These are phyloP conservation scores for Zootoca vivipara DNA, from an alignment of 2,113 vertebrate species.

Conservation along the genomic window DNA sequence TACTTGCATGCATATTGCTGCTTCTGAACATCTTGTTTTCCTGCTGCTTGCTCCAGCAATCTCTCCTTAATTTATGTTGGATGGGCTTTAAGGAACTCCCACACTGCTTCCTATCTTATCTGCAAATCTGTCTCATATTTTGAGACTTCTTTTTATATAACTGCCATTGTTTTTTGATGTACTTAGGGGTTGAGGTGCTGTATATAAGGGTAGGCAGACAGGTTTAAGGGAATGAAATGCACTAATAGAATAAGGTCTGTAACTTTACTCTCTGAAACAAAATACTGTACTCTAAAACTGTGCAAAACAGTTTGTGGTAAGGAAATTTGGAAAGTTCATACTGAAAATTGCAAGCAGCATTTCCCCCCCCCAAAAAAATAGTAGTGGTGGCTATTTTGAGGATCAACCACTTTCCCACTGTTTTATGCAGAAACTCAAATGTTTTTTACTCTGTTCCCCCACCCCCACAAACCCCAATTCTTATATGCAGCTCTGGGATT, in stretches of 20 bases:
- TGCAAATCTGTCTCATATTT: background rate
- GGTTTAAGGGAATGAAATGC: background rate
- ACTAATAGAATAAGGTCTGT: background rate
- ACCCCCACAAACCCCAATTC: background rate
- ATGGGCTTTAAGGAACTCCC: background rate
- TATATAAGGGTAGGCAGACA: background rate
- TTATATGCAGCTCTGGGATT: conserved; percentile 87
- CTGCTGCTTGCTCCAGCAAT: background rate
- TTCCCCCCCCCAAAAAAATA: too few relatives aligned
- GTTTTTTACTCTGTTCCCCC: background rate
- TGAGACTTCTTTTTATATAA: background rate
- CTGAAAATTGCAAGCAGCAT: background rate
- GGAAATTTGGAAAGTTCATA: background rate
- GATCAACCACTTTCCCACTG: background rate
- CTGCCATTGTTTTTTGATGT: background rate
- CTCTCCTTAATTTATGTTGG: background rate
- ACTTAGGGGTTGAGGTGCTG: background rate
- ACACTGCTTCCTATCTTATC: background rate
- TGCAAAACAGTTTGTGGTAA: background rate
- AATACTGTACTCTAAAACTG: background rate
- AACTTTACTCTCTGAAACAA: background rate
- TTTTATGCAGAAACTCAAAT: background rate
- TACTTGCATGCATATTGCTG: background rate
- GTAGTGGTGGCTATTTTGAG: background rate
- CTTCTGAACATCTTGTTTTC: background rate